Percentiles rank a stretch among this genome's conserved stretches.
phyloP scores from a whole-genome alignment of 2,797 vertebrate species.

The Sebastes hubbsi region DNA sequence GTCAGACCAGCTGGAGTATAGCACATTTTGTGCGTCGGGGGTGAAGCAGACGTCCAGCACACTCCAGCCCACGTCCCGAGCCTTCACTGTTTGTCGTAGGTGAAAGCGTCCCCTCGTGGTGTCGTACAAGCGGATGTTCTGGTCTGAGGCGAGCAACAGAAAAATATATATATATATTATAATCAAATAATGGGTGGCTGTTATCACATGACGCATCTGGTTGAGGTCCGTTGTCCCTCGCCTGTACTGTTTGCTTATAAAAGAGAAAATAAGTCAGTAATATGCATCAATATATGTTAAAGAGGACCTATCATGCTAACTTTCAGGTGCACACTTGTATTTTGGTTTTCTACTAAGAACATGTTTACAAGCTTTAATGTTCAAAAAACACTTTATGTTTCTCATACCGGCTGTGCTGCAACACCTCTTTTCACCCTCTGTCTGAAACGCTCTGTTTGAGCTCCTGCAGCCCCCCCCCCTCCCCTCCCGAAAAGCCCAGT shows the following conservation, averaged over 20 bases:
- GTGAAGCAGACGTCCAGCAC: constrained; percentile 93
- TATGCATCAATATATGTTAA: too few relatives aligned
- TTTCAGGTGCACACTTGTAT: too few relatives aligned
- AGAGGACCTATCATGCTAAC: too few relatives aligned
- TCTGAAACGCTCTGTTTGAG: too few relatives aligned
- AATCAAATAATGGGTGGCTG: not conserved
- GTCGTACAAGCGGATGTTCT: constrained; percentile 91
- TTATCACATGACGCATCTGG: not conserved
- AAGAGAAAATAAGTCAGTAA: not conserved
- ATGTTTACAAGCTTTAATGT: too few relatives aligned
- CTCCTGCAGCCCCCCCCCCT: too few relatives aligned
- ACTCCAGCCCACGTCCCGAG: constrained; percentile 94
- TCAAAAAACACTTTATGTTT: too few relatives aligned
- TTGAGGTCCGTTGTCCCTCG: not conserved
- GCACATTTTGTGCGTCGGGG: constrained; percentile 86
- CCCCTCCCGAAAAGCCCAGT: too few relatives aligned
- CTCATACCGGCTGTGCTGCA: too few relatives aligned
- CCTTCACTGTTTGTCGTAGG: constrained; percentile 87
- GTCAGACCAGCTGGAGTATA: constrained; percentile 97
- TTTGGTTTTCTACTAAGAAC: too few relatives aligned
- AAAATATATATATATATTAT: not conserved
- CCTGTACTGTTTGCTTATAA: not conserved
- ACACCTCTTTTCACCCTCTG: too few relatives aligned
- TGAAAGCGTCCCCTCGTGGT: constrained; percentile 86
- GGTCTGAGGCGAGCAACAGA: constrained; percentile 75